Evolutionary conservation across 2,797 vertebrate genomes (phyloP).

Genomic region (Lepilemur ruficaudatus): DNA sequence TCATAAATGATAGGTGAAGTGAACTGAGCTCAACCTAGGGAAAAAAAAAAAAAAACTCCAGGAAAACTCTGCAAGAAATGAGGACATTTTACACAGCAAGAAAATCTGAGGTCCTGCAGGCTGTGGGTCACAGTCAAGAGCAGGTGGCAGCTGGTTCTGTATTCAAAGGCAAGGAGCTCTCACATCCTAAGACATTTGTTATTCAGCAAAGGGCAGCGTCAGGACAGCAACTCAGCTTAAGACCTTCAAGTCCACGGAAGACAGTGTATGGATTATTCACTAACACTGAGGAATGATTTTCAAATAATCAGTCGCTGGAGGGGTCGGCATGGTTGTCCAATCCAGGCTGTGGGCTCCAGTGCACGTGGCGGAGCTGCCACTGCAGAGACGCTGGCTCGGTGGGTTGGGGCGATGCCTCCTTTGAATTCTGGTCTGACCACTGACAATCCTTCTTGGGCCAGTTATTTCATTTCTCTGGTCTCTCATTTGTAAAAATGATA

Average conservation of each 20-base stretch:
- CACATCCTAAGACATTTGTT: not conserved
- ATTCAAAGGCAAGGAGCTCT: not conserved
- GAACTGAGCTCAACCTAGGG: not conserved
- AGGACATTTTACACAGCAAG: not conserved
- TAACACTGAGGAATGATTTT: not conserved
- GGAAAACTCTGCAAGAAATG: not conserved
- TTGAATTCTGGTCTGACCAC: not conserved
- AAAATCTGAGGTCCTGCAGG: not conserved
- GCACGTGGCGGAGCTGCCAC: rapidly evolving
- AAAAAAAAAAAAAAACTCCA: not conserved
- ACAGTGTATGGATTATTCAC: not conserved
- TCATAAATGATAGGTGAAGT: not conserved
- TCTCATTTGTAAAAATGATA: not conserved
- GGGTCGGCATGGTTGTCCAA: not conserved
- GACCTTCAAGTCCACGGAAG: not conserved
- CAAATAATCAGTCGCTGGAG: not conserved
- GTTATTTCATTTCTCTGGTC: not conserved
- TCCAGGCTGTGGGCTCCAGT: not conserved
- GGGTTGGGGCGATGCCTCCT: not conserved
- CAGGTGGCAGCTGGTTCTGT: not conserved
- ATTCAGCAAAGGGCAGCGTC: not conserved
- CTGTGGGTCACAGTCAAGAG: not conserved
- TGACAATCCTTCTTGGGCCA: not conserved
- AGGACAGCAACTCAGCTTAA: not conserved
- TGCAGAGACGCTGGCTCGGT: rapidly evolving